These are phyloP conservation scores for Drosophila buzzatii DNA, from an alignment of 2,888 invertebrate species.

Conservation along the genomic window DNA sequence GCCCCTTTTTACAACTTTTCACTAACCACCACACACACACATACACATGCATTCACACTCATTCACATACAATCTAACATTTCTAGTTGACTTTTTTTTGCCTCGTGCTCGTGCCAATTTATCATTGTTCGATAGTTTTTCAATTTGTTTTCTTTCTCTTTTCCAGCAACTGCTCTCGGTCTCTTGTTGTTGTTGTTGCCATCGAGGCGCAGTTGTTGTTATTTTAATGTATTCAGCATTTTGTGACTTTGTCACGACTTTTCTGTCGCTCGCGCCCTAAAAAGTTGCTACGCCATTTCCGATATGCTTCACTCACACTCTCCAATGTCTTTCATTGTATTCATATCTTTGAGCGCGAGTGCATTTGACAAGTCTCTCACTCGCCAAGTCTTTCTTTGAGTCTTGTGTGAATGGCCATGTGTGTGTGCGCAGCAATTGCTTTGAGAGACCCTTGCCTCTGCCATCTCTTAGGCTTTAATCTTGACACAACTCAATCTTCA, in stretches of 20 bases:
- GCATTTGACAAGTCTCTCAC: conserved; percentile 50
- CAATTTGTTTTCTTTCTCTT: conserved; percentile 67
- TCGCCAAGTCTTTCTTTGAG: conserved; percentile 14
- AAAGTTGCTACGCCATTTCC: conserved; percentile 24
- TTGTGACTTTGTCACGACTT: conserved; percentile 55
- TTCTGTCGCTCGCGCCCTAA: conserved; percentile 41
- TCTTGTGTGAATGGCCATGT: conserved; percentile 6
- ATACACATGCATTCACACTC: conserved; percentile 14
- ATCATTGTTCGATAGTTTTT: conserved; percentile 81
- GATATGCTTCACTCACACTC: conserved; percentile 21
- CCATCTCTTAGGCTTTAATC: conserved; percentile 19
- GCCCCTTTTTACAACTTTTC: conserved; percentile 81
- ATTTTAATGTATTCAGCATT: conserved; percentile 63
- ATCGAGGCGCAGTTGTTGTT: conserved; percentile 45
- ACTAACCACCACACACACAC: conserved; percentile 63
- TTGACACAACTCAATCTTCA: conserved; percentile 36
- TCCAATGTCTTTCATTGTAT: conserved; percentile 32
- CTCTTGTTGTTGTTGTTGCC: conserved; percentile 31
- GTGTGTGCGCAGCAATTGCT: conserved; percentile 45
- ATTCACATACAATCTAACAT: conserved; percentile 17
- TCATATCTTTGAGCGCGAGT: conserved; percentile 46
- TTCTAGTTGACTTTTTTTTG: conserved; percentile 52
- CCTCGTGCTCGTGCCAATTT: conserved; percentile 74
- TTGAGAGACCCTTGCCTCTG: background rate
- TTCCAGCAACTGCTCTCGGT: conserved; percentile 38